Base-by-base conservation (phyloP, 2,888 invertebrate species). In the Synanthedon vespiformis region DNA sequence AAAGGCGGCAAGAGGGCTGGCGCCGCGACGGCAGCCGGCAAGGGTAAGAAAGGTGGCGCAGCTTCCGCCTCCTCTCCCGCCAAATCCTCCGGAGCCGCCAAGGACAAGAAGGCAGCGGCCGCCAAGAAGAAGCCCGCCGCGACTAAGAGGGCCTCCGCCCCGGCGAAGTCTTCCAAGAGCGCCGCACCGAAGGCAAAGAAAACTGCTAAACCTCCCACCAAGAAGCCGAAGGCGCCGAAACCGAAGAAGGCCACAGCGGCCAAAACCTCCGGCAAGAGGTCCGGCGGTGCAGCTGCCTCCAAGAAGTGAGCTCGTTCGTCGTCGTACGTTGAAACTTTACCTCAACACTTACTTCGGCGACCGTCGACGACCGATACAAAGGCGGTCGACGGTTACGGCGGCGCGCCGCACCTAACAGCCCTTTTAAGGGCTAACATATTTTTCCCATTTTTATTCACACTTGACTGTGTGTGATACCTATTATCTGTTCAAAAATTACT, bases 181-280 rank as follows among this genome's bases (percentile, higher is more conserved):
- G 63, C 68, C 56, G 65, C 72, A 5, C 62, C 71, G 1, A 74
- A 74, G 40, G 75, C 72, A 27, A 72, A 74, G 51, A 74, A 76
- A 61, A 74, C 68, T 51, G 65, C 65, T 14, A 67, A 72, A 40
- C 79, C 80, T 40, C 68, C 76, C 1, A 67, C 74, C 57, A 75
- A 73, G 55, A 80, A 77, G 51, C 73, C 79, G 0, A 81, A 74
- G 56, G 69, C 78, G 2, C 77, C 80, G 8, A 80, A 77, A 53
- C 74, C 78, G 10, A 77, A 75, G 61, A 77, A 67, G 61, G 65
- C 65, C 18, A 57, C 65, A 51, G 61, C 58, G 55, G 59, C 64
- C 27, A 61, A 56, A 40, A 57, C 58, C 49, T 57, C 57, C 18
- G 56, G 63, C 2, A 61, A 64, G 52, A 63, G 59, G 50, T 54